phyloP scores from a whole-genome alignment of 2,797 vertebrate species.

The Argya squamiceps region DNA sequence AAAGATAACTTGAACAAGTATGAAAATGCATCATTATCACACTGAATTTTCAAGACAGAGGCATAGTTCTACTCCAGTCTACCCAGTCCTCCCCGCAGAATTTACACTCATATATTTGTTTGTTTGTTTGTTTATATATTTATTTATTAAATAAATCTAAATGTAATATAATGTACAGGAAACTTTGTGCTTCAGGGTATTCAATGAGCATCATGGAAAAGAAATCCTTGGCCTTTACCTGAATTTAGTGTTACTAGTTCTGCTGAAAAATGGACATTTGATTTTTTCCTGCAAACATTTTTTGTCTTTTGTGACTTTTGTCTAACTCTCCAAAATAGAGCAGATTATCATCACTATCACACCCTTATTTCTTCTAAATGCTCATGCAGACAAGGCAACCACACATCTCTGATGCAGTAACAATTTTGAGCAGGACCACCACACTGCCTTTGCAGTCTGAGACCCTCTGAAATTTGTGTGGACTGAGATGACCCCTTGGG shows the following conservation, averaged over 20 bases:
- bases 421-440: neutral
- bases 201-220: neutral
- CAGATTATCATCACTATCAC: neutral
- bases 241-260: neutral
- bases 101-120: neutral
- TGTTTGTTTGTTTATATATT: neutral
- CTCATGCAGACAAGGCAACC: neutral
- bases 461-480: neutral
- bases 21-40: neutral
- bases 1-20: neutral
- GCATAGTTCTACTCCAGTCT: neutral
- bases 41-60: neutral
- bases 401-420: neutral
- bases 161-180: neutral
- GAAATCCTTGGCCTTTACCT: neutral
- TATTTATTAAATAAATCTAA: neutral
- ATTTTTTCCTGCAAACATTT: neutral
- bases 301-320: neutral
- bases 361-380: neutral
- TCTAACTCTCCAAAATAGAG: neutral
- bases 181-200: neutral
- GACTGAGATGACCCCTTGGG: neutral
- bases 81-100: neutral
- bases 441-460: rapidly evolving
- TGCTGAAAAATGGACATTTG: neutral